A percentile compares a stretch with the other conserved stretches of the same genome.
phyloP scores from a whole-genome alignment of 1,140 invertebrate genomes.

The Procambarus clarkii region DNA sequence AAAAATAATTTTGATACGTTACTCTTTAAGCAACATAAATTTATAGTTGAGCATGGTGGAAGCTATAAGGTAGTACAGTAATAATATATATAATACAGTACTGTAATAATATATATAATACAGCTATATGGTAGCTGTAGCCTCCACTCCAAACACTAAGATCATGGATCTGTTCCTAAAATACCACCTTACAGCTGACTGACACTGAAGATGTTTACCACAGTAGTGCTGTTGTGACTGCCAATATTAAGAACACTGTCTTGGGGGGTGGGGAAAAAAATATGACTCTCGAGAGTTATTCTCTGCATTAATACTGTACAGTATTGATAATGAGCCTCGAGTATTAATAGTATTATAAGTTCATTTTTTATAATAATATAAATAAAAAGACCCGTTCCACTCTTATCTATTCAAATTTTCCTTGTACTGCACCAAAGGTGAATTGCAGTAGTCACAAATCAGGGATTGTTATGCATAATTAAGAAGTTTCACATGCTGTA shows the following conservation, averaged over 20 bases:
- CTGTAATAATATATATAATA: too few species aligned
- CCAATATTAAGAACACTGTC: neutral
- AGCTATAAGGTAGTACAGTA: neutral
- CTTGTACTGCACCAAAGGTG: neutral
- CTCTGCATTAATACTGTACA: neutral
- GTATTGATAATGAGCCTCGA: neutral
- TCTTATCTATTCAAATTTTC: neutral
- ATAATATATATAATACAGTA: neutral
- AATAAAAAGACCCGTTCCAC: neutral
- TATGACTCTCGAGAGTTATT: neutral
- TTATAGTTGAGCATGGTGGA: too few species aligned
- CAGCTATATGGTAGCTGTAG: too few species aligned
- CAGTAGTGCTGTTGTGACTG: neutral
- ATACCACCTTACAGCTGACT: neutral
- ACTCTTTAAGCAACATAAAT: too few species aligned
- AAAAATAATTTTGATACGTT: too few species aligned
- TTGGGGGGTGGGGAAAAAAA: neutral
- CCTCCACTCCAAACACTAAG: neutral
- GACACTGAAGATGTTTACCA: neutral
- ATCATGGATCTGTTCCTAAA: neutral
- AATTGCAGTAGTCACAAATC: neutral
- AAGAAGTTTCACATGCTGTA: too few species aligned
- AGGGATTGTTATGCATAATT: neutral
- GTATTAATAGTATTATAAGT: constrained; percentile 1
- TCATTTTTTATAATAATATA: neutral